phyloP scores from a whole-genome alignment of 2,888 invertebrate genomes.

The Drosophila robusta region DNA sequence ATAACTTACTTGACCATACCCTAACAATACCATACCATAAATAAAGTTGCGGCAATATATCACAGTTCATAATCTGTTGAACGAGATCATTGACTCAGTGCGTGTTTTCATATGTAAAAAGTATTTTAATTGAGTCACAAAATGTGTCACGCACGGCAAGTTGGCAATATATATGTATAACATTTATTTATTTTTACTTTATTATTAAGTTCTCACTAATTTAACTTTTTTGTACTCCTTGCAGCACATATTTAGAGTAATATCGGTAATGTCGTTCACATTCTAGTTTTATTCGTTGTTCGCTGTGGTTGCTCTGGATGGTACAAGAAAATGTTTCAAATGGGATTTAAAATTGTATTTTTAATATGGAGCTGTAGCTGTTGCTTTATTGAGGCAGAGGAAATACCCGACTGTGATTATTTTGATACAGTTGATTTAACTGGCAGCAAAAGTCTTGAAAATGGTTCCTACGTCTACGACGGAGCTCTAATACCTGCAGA shows the following conservation, averaged over 20 bases:
- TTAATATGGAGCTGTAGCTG: neutral
- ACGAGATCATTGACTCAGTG: neutral
- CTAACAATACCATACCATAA: too few relatives aligned
- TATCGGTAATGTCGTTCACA: too few relatives aligned
- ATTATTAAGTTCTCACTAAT: too few relatives aligned
- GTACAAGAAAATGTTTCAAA: neutral
- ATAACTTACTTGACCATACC: too few relatives aligned
- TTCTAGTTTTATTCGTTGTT: too few relatives aligned
- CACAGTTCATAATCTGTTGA: neutral
- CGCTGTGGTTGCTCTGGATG: too few relatives aligned
- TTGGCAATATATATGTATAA: too few relatives aligned
- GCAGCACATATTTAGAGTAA: too few relatives aligned
- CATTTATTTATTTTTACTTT: too few relatives aligned
- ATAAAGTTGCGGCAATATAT: neutral
- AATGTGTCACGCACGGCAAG: too few relatives aligned
- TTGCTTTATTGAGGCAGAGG: neutral
- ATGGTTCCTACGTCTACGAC: slow-evolving; percentile 58
- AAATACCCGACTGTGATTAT: slow-evolving; percentile 39
- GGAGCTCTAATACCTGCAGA: slow-evolving; percentile 47
- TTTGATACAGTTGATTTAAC: slow-evolving; percentile 56
- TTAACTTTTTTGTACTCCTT: too few relatives aligned
- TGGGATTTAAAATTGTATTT: neutral
- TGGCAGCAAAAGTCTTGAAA: slow-evolving; percentile 18
- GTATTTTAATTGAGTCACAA: neutral
- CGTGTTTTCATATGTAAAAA: neutral